Evolutionary conservation across 1,140 invertebrate genomes (phyloP).

Genomic region (Anastatus disparis): DNA sequence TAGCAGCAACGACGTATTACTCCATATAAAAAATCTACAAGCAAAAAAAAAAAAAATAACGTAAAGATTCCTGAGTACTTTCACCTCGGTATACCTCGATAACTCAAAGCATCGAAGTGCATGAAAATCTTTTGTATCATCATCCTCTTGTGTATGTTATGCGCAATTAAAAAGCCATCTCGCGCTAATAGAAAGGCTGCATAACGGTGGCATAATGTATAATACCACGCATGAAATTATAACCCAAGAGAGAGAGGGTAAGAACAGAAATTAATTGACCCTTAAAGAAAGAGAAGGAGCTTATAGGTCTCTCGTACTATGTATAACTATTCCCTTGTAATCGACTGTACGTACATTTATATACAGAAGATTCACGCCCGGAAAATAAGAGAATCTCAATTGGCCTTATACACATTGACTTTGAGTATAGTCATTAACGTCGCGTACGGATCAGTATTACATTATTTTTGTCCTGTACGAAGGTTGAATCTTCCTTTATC

Average conservation of each 20-base stretch:
- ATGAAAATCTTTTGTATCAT: too few species aligned
- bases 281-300: neutral
- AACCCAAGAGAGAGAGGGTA: neutral
- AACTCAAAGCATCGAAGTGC: too few species aligned
- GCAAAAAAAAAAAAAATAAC: too few species aligned
- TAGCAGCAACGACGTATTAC: too few species aligned
- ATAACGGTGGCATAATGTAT: slow-evolving; percentile 2
- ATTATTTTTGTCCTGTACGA: too few species aligned
- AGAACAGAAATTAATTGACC: slow-evolving; percentile 4
- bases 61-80: too few species aligned
- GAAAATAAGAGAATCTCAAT: neutral
- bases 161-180: slow-evolving; percentile 36
- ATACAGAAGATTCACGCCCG: neutral
- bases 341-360: neutral
- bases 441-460: too few species aligned
- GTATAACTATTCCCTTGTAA: neutral
- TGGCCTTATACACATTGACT: neutral
- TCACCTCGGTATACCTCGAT: too few species aligned
- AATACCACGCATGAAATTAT: slow-evolving; percentile 1
- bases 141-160: too few species aligned
- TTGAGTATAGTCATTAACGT: neutral
- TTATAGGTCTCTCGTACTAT: neutral
- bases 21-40: too few species aligned
- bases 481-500: too few species aligned
- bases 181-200: slow-evolving; percentile 24